Evolutionary conservation across 1,140 invertebrate species (phyloP), one percentile per base, ranked within the genome.

Genomic region (Campoletis sonorensis): DNA sequence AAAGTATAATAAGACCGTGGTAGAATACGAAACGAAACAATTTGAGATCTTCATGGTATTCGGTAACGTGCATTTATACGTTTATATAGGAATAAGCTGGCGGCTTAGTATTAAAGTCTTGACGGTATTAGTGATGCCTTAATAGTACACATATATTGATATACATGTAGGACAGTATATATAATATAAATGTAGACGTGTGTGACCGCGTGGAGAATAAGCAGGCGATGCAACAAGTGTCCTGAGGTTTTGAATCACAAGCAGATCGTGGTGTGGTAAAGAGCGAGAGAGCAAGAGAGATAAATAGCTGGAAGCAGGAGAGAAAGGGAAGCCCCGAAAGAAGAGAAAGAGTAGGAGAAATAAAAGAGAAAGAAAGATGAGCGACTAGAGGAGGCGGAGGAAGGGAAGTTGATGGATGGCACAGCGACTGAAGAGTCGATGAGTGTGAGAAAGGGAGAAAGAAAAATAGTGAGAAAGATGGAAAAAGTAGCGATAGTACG

Each of bases 241-340:
- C 90, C 91, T 90, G 90, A 92, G 90, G 90, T 91, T 92, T 92
- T 92, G 91, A 92, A 92, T 92, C 91, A 91, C 91, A 92, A 92
- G 91, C 90, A 92, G 91, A 92, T 92, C 89, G 89, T 85, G 87
- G 83, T 86, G 87, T 86, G 84, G 72, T 82, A 84, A 84, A 85
- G 86, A 88, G 86, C 85, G 83, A 81, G 78, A 84, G 82, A 85
- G 84, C 79, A 70, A 78, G 45, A 79, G 51, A 79, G 84, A 84
- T 80, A 73, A 79, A 80, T 79, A 83, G 86, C 83, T 79, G 85
- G 83, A 84, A 37, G n/a, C n/a, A n/a, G 79, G 67, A 85, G 82
- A 83, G 84, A 84, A 61, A 83, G 64, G 73, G 76, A 82, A 21
- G 64, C 37, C 49, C 40, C 30, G 70, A 37, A 75, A 26, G 64